Conservation (phyloP, 23 tunicate species). For the Phallusia fumigata region DNA sequence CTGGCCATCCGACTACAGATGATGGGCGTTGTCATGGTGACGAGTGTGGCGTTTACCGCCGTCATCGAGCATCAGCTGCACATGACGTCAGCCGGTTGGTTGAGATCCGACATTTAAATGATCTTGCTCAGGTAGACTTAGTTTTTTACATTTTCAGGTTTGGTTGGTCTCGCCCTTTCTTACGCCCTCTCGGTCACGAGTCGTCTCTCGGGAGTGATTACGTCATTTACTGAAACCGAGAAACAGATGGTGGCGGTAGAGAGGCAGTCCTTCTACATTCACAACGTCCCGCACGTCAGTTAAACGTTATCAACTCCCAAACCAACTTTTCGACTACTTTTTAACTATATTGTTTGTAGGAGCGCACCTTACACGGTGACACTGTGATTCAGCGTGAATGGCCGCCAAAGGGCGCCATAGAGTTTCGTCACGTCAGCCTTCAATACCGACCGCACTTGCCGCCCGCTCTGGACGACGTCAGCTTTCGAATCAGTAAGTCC, state of each 20-base stretch:
- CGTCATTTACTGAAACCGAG: constrained; percentile 95
- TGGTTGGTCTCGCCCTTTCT: constrained; percentile 89
- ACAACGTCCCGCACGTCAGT: constrained; percentile 71
- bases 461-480: constrained; percentile 54
- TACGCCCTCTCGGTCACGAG: constrained; percentile 91
- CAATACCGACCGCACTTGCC: constrained; percentile 62
- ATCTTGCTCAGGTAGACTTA: too few relatives aligned
- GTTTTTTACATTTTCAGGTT: constrained; percentile 28
- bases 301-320: too few relatives aligned
- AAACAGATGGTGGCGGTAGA: constrained; percentile 96
- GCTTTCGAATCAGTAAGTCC: constrained; percentile 60
- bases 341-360: constrained; percentile 4
- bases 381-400: constrained; percentile 26
- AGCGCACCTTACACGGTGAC: constrained; percentile 21
- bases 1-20: constrained; percentile 77
- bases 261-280: constrained; percentile 80
- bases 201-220: constrained; percentile 81
- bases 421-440: constrained; percentile 62
- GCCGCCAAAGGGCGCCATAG: constrained; percentile 60
- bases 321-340: neutral
- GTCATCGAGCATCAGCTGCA: constrained; percentile 51
- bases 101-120: neutral
- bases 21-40: constrained; percentile 89
- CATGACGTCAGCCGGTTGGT: constrained; percentile 40
- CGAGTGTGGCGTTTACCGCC: constrained; percentile 70